phyloP scores from a whole-genome alignment of 2,113 vertebrate species.

The Brachypteracias leptosomus region DNA sequence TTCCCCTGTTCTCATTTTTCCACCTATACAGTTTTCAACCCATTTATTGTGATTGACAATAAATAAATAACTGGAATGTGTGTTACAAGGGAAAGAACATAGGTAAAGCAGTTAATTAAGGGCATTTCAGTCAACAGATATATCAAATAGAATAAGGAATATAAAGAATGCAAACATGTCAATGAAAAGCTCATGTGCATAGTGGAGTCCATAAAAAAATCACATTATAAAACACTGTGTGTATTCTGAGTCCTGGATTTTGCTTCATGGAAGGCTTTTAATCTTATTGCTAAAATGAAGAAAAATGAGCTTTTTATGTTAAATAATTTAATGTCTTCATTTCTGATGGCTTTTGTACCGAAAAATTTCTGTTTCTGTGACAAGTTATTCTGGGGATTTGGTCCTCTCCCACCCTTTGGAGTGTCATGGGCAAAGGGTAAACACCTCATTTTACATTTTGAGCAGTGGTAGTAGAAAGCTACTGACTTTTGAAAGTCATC shows the following conservation, averaged over 20 bases:
- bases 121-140: neutral
- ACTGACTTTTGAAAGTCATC: slow-evolving; percentile 36
- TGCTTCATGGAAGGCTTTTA: neutral
- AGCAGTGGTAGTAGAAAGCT: neutral
- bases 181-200: neutral
- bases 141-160: neutral
- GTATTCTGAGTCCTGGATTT: neutral
- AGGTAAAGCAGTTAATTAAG: neutral
- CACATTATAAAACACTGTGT: neutral
- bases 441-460: neutral
- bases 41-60: neutral
- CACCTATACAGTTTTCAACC: neutral
- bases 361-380: neutral
- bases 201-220: neutral
- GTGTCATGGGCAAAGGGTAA: neutral
- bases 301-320: neutral
- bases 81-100: slow-evolving; percentile 4
- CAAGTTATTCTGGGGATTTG: neutral
- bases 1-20: neutral
- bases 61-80: slow-evolving; percentile 10
- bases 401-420: neutral
- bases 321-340: neutral
- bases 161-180: neutral
- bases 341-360: neutral
- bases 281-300: neutral